Conservation (phyloP, 2,888 invertebrate species). For the Lasioglossum calceatum region DNA sequence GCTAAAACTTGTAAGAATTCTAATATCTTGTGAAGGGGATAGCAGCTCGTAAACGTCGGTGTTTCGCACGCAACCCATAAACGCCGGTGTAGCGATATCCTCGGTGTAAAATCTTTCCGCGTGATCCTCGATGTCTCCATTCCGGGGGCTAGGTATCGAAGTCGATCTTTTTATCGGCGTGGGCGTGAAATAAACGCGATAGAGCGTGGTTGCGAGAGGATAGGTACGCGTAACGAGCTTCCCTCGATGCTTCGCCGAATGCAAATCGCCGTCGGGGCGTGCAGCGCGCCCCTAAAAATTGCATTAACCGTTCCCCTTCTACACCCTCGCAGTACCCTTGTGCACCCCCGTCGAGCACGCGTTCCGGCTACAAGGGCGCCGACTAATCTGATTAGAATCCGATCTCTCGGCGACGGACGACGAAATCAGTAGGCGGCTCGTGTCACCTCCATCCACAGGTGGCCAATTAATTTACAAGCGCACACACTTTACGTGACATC, state of each 20-base stretch:
- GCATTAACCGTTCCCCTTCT: neutral
- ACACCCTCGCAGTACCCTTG: neutral
- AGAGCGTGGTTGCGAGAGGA: neutral
- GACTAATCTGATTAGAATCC: slow-evolving; percentile 75
- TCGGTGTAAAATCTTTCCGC: neutral
- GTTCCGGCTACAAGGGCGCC: slow-evolving; percentile 30
- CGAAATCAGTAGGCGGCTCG: slow-evolving; percentile 65
- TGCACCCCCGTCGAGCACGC: neutral
- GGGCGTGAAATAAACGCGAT: neutral
- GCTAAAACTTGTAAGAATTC: neutral
- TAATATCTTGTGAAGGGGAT: neutral
- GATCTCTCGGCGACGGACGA: slow-evolving; percentile 65
- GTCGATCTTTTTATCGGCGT: neutral
- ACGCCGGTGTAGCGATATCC: neutral
- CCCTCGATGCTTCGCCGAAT: slow-evolving; percentile 10
- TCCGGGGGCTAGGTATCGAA: neutral
- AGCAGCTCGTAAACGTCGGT: neutral
- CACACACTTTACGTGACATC: slow-evolving; percentile 77
- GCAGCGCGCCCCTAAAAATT: neutral
- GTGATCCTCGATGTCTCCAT: slow-evolving; percentile 5
- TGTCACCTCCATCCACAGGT: slow-evolving; percentile 76
- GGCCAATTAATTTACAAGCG: slow-evolving; percentile 80
- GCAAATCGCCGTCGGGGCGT: slow-evolving; percentile 12
- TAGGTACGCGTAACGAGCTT: neutral
- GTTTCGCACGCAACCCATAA: neutral